These are phyloP conservation scores for Siphlonurus alternatus DNA, from an alignment of 2,888 invertebrate species.

Conservation along the genomic window DNA sequence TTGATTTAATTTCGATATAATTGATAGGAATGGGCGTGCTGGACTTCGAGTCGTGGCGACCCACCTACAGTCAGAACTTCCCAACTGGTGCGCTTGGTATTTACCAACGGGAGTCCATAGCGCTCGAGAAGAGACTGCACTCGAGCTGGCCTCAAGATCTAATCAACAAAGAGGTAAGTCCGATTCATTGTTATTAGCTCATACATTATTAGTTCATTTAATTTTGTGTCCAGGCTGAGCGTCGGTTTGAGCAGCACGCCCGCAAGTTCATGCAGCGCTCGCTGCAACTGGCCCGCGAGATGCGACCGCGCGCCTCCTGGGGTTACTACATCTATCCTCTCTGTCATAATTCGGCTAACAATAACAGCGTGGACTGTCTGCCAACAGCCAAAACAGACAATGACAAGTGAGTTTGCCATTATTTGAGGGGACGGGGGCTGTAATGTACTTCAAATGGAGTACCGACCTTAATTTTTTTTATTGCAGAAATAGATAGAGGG, in stretches of 20 bases:
- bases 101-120: background rate
- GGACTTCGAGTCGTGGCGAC: background rate
- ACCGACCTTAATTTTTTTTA: no score
- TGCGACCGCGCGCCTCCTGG: conserved; percentile 55
- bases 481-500: no score
- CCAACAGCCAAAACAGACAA: conserved; percentile 40
- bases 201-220: background rate
- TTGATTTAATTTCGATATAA: no score
- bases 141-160: background rate
- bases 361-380: conserved; percentile 34
- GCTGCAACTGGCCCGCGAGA: conserved; percentile 36
- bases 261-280: conserved; percentile 50
- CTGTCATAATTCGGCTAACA: conserved; percentile 50
- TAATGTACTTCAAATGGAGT: no score
- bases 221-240: conserved; percentile 30
- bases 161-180: background rate
- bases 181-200: no score
- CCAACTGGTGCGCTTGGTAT: background rate
- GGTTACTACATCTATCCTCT: conserved; percentile 75
- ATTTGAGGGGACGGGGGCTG: no score
- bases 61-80: background rate
- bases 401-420: conserved; percentile 35
- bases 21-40: background rate
- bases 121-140: background rate
- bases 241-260: conserved; percentile 41